Base-by-base conservation (phyloP, 2,888 invertebrate genomes). In the Pandemis corylana region DNA sequence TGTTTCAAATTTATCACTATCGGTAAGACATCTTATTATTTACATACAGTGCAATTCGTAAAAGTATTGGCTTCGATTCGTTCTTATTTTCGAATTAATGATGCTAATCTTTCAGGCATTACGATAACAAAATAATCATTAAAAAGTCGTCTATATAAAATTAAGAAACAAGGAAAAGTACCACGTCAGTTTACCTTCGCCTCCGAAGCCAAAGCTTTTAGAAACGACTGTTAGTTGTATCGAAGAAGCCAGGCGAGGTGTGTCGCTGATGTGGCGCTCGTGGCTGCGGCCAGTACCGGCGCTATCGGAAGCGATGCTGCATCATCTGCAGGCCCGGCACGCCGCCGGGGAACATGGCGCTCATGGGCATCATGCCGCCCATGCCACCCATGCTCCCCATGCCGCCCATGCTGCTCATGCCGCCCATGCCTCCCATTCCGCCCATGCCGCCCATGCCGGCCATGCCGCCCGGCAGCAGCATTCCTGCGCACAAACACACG, bases 271-370 rank as follows among this genome's bases (percentile, higher is more conserved):
- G 65, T 10, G 13, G 65, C 41, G 61, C 53, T n/a, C 1, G 6
- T 15, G 53, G 15, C 53, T 51, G 53, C 2, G 15, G 53, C 53
- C 15, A 59, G 65, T 65, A 49, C 65, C 65, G 49, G 46, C 20
- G 91, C 97, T 97, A 98, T 96, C 97, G 97, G 95, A 96, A 98
- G 93, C 97, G 96, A 82, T 97, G 97, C 93, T 97, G 97, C 97
- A 98, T 97, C 95, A 96, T 95, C 78, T 95, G 95, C 81, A 96
- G 93, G 86, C 89, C 87, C 71, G 86, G 85, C 85, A 89, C 78
- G 78, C 89, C 88, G 80, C 89, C 89, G 77, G 90, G 90, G 87
- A 93, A 93, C 95, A 95, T 94, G 83, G 94, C 94, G 85, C 95
- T 85, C 94, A 95, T 94, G 84, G 86, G 90, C 88, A 95, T 86